These are phyloP conservation scores for Elanoides forficatus DNA, from an alignment of 2,113 vertebrate genomes.

Conservation along the genomic window DNA sequence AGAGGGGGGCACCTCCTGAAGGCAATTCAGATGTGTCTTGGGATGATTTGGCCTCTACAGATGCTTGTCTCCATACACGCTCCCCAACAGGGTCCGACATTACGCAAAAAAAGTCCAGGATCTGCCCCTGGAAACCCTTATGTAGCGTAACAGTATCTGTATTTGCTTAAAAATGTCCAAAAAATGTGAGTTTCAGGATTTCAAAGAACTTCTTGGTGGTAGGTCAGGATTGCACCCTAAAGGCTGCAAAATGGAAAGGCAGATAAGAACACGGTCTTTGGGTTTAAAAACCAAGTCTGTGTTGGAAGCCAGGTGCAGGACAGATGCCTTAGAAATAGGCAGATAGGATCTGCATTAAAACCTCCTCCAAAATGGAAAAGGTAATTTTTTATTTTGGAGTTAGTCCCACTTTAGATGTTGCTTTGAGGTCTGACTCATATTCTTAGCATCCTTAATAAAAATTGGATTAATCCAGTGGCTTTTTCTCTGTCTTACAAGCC, in stretches of 20 bases:
- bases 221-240: neutral
- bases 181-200: accelerated
- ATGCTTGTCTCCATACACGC: neutral
- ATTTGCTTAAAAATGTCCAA: neutral
- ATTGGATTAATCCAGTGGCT: neutral
- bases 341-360: neutral
- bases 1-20: neutral
- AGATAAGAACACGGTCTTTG: neutral
- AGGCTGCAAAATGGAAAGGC: neutral
- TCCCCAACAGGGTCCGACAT: neutral
- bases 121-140: neutral
- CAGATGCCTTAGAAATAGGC: neutral
- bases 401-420: neutral
- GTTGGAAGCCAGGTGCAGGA: neutral
- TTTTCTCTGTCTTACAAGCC: neutral
- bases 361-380: neutral
- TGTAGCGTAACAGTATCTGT: neutral
- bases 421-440: neutral
- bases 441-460: neutral
- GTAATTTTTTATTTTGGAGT: neutral
- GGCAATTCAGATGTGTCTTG: neutral
- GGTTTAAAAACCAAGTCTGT: neutral
- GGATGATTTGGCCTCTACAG: neutral
- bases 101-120: neutral
- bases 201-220: neutral